Conservation (phyloP, 2,888 invertebrate genomes). For the Lissonota sp. region DNA sequence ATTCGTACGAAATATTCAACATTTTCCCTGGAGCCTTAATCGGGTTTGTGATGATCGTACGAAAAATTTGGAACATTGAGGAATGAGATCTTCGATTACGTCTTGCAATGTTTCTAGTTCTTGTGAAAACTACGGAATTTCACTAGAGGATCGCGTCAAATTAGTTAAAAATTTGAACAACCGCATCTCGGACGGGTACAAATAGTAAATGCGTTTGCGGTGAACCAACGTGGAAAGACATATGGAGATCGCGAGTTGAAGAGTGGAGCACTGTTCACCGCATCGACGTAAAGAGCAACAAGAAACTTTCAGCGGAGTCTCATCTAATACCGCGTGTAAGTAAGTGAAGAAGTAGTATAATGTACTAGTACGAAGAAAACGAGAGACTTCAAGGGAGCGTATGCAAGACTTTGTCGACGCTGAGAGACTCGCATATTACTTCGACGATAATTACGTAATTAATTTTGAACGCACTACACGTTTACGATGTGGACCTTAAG, state of each 20-base stretch:
- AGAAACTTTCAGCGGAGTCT: constrained; percentile 49
- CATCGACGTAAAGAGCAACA: constrained; percentile 36
- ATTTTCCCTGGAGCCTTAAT: neutral
- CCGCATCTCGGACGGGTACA: too few species aligned
- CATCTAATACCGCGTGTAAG: constrained; percentile 36
- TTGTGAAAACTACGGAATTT: neutral
- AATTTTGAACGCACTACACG: constrained; percentile 61
- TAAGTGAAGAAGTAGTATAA: constrained; percentile 41
- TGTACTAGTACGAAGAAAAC: constrained; percentile 10
- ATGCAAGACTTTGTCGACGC: constrained; percentile 35
- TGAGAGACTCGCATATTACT: constrained; percentile 52
- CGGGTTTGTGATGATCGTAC: neutral
- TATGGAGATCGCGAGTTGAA: neutral
- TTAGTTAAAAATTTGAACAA: neutral
- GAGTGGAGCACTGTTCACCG: neutral
- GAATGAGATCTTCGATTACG: neutral
- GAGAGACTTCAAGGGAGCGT: constrained; percentile 11
- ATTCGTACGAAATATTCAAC: neutral
- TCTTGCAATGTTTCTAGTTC: too few species aligned
- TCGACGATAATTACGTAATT: constrained; percentile 63
- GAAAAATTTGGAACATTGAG: neutral
- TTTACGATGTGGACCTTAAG: constrained; percentile 59
- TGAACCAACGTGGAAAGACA: neutral
- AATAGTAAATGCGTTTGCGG: neutral
- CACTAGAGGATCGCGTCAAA: neutral